Conservation (phyloP, 2,797 vertebrate species). For the Semotilus atromaculatus region DNA sequence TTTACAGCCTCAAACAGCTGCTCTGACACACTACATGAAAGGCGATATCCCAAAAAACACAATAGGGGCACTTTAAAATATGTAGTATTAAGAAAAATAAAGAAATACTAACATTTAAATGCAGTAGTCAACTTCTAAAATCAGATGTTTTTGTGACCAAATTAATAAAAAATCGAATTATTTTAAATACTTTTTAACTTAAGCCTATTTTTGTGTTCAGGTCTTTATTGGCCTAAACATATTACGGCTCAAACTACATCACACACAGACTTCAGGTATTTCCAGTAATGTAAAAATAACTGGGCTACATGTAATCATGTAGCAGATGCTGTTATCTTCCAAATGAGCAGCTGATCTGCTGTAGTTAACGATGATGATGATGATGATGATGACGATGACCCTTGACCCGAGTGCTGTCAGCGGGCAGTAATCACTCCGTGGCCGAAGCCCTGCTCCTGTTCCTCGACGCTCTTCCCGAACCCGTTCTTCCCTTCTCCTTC, state of each 20-base stretch:
- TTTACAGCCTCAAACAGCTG: too few species aligned
- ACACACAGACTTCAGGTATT: neutral
- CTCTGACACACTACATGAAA: neutral
- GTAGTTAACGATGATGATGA: too few species aligned
- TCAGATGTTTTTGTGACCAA: neutral
- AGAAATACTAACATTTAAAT: neutral
- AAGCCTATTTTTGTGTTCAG: too few species aligned
- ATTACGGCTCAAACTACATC: neutral
- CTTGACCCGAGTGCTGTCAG: conserved; percentile 69
- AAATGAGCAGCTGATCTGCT: neutral
- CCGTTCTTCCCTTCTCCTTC: conserved; percentile 84
- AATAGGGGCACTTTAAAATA: neutral
- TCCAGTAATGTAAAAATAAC: neutral
- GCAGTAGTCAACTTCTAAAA: neutral
- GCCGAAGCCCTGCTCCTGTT: conserved; percentile 95
- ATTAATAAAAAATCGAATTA: neutral
- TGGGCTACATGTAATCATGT: neutral
- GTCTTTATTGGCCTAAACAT: neutral
- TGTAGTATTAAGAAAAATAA: neutral
- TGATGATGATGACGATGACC: neutral
- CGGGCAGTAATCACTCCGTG: conserved; percentile 92
- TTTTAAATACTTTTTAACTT: neutral
- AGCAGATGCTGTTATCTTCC: neutral
- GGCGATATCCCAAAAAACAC: neutral
- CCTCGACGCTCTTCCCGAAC: conserved; percentile 94